Conservation (phyloP, 2,888 invertebrate species). For the Empis livida region DNA sequence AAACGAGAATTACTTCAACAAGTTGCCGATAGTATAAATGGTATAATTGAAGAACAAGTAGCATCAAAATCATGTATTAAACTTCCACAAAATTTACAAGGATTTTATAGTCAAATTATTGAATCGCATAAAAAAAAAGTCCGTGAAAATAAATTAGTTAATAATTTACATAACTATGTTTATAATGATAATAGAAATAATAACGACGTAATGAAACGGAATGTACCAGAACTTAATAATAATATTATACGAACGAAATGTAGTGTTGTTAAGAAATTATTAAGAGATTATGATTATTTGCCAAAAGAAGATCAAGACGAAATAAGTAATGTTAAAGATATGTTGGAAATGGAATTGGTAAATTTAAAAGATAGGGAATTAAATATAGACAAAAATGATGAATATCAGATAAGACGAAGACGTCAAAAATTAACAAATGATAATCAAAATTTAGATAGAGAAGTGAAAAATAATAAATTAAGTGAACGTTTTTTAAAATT, state of each 20-base stretch:
- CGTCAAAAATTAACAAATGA: not conserved
- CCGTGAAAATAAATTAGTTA: too few relatives aligned
- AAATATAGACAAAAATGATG: not conserved
- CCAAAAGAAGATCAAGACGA: slow-evolving; percentile 22
- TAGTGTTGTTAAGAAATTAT: slow-evolving; percentile 26
- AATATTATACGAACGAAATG: slow-evolving; percentile 20
- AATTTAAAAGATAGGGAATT: slow-evolving; percentile 13
- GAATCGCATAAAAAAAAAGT: slow-evolving; percentile 1
- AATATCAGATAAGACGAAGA: slow-evolving; percentile 1
- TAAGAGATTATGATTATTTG: slow-evolving; percentile 25
- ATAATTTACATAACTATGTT: too few relatives aligned
- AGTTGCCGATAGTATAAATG: slow-evolving; percentile 24
- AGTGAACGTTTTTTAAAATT: slow-evolving; percentile 1
- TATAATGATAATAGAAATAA: too few relatives aligned
- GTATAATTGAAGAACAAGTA: slow-evolving; percentile 28
- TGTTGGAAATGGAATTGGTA: slow-evolving; percentile 21
- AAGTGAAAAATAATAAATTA: not conserved
- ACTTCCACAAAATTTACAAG: slow-evolving; percentile 22
- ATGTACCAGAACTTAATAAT: too few relatives aligned
- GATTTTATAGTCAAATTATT: slow-evolving; percentile 27
- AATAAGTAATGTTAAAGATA: slow-evolving; percentile 18
- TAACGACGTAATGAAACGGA: too few relatives aligned
- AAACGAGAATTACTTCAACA: slow-evolving; percentile 19
- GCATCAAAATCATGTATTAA: slow-evolving; percentile 24
- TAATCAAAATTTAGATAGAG: not conserved